A percentile compares a stretch with the other conserved stretches of the same genome.
Conservation (phyloP, 2,888 invertebrate genomes). For the Pterostichus madidus region DNA sequence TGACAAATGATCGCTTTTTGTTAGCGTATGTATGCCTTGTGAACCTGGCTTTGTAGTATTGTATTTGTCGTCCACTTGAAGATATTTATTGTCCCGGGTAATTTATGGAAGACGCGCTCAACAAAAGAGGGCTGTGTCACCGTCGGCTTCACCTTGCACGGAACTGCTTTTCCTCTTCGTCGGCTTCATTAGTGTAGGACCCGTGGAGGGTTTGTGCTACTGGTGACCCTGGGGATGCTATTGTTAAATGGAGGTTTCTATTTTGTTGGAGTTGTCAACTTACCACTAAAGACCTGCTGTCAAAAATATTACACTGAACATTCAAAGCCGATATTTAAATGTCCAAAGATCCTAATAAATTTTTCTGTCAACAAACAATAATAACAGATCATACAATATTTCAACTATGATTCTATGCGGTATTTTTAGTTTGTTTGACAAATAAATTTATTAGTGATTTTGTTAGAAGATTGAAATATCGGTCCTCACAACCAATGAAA, state of each 20-base stretch:
- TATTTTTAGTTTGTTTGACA: too few species aligned
- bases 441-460: too few species aligned
- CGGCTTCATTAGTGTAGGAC: not conserved
- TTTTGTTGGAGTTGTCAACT: too few species aligned
- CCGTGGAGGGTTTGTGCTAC: not conserved
- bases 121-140: conserved; percentile 27
- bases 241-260: not conserved
- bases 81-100: conserved; percentile 74
- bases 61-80: conserved; percentile 74
- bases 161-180: not conserved
- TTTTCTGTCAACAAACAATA: too few species aligned
- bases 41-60: conserved; percentile 71
- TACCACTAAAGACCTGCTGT: too few species aligned
- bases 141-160: not conserved
- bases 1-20: conserved; percentile 72
- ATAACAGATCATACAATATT: too few species aligned
- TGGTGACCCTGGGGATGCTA: not conserved
- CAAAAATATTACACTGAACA: too few species aligned
- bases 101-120: conserved; percentile 72
- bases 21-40: conserved; percentile 69
- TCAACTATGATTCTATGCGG: too few species aligned
- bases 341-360: too few species aligned
- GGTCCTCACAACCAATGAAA: too few species aligned
- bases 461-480: too few species aligned
- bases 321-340: too few species aligned